A percentile compares a stretch with the other conserved stretches of the same genome.
Conservation (phyloP, 2,888 invertebrate species). For the Drosophila longiperda region DNA sequence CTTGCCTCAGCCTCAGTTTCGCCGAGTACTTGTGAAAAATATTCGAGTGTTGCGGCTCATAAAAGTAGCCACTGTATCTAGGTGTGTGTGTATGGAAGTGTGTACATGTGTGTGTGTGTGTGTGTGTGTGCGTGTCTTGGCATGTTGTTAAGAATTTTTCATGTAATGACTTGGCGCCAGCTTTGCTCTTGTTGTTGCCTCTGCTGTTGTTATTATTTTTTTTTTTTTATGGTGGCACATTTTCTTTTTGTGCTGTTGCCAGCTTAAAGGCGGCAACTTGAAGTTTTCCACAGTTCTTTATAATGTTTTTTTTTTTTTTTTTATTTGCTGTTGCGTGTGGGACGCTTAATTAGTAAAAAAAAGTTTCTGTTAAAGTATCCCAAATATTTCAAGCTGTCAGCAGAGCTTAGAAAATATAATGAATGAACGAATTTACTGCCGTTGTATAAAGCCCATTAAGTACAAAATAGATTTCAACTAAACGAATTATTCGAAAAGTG, state of each 20-base stretch:
- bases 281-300: constrained; percentile 46
- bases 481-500: background rate
- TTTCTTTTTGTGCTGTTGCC: constrained; percentile 32
- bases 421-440: constrained; percentile 8
- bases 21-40: constrained; percentile 57
- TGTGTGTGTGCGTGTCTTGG: constrained; percentile 39
- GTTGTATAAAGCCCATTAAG: background rate
- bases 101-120: constrained; percentile 14
- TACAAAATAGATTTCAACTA: background rate
- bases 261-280: constrained; percentile 51
- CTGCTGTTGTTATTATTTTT: background rate
- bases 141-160: constrained; percentile 68
- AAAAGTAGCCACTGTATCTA: constrained; percentile 57
- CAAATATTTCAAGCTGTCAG: constrained; percentile 61
- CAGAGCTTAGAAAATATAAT: constrained; percentile 37
- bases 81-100: background rate
- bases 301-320: constrained; percentile 3
- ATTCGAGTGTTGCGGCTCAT: constrained; percentile 61
- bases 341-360: constrained; percentile 66
- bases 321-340: constrained; percentile 42
- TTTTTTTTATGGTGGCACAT: constrained; percentile 40
- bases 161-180: constrained; percentile 74
- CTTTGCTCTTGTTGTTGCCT: constrained; percentile 42
- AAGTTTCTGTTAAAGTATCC: constrained; percentile 51
- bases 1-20: constrained; percentile 23